Evolutionary conservation across 1,140 invertebrate genomes (phyloP), one percentile per base, ranked within the genome.

Genomic region (Pogonomyrmex californicus): DNA sequence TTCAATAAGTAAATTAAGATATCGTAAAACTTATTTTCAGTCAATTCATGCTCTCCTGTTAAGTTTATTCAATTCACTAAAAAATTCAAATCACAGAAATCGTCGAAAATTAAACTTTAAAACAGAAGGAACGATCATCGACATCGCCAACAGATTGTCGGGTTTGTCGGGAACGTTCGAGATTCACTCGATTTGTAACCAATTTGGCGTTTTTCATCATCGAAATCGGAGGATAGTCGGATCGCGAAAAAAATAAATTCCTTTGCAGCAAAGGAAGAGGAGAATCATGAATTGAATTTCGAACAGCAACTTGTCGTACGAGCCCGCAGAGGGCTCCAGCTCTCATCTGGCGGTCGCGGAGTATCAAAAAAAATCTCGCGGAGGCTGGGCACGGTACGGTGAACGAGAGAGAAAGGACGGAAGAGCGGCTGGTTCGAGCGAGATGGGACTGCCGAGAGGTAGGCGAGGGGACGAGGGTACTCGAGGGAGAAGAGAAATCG

Each of bases 271-370:
- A 41, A 60, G 66, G n/a, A 17, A 47, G 12, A 66, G 12, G 66
- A 63, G 60, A 30, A 63, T 47, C 86, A 51, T 30, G 60, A 73
- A 41, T 82, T 14, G 17, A 86, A 79, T 79, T 82, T 82, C 47
- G 36, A 82, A 82, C 14, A 56, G 23, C 63, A 60, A 77, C 56
- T 77, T 89, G 81, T 33, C 75, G 33, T 17, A 23, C 70, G 44
- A 70, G 81, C 93, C 93, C 77, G 79, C 91, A 95, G 94, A 95
- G 93, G 94, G 93, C 94, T 92, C 91, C 93, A 95, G 94, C 94
- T 95, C 91, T 94, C 93, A 89, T 89, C 83, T 76, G 60, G 70
- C 63, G 79, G 51, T 65, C 51, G 65, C 56, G 23, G 81, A 85
- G 73, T 58, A 88, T 51, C 47, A 87, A 91, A 91, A 91, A 54